Evolutionary conservation across 2,888 invertebrate genomes (phyloP), one percentile per base, ranked within the genome.

Genomic region (Podotricha telesiphe): DNA sequence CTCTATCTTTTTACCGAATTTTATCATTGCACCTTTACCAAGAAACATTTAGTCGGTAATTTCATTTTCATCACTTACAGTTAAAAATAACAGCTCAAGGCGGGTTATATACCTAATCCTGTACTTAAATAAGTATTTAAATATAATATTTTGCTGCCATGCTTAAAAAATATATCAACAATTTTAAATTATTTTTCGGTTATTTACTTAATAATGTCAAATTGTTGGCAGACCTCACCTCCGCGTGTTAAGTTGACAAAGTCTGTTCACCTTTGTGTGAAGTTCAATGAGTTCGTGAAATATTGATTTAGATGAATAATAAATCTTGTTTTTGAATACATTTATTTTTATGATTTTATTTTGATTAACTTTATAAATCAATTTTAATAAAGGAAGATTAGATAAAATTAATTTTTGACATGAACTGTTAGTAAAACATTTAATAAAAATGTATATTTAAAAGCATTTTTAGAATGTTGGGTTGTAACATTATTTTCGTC

Each of bases 281-380:
- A 69, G 69, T 69, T 65, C 65, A 65, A 59, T 45, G 59, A 51
- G 22, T 65, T 51, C 37, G 51, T 64, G 40, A 51, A 22, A 45
- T 45, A 59, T 28, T n/a, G 42, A 40, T 59, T 2, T n/a, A n/a
- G 17, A 45, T 22, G 10, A 28, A 59, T 45, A 45, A 59, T 45
- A 59, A 50, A 59, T 53, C 28, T 53, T 34, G 15, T 28, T 6
- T 17, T 22, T 15, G 0, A n/a, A 8, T 10, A 4, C 19, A 58
- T 53, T 53, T 13, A 42, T 11, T 13, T 42, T 13, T 13, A 42
- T 42, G 13, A 1, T 13, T 8, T 47, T 7, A 47, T 47, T 1
- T 47, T 8, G 8, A 47, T 47, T 3, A 13, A 42, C 42, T 13
- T 6, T 4, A 17, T 47, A 45, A 45, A n/a, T 45, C n/a, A 15